Evolutionary conservation across 2,888 invertebrate genomes (phyloP).

Genomic region (Mesorhabditis spiculigera): DNA sequence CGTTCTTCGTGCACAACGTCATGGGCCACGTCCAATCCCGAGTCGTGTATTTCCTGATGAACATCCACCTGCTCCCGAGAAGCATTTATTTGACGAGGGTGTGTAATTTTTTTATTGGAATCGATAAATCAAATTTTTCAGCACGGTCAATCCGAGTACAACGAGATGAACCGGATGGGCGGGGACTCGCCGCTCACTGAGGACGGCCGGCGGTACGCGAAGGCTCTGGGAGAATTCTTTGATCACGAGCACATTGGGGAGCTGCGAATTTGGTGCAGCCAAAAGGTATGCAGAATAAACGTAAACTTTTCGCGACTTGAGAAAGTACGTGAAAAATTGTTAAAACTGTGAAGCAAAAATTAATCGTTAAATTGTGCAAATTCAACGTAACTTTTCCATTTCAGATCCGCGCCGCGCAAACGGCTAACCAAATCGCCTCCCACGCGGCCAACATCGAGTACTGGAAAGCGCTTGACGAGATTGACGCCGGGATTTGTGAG

Average conservation of each 20-base stretch:
- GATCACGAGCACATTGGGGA: slow-evolving; percentile 75
- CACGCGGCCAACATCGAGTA: slow-evolving; percentile 77
- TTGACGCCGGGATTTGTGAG: slow-evolving; percentile 72
- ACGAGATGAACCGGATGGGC: slow-evolving; percentile 85
- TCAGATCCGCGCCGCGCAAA: slow-evolving; percentile 87
- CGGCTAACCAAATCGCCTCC: slow-evolving; percentile 68
- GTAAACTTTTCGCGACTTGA: neutral
- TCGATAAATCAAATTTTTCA: slow-evolving; percentile 58
- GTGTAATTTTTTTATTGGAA: slow-evolving; percentile 15
- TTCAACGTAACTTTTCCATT: neutral
- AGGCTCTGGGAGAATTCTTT: slow-evolving; percentile 35
- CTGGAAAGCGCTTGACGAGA: slow-evolving; percentile 95
- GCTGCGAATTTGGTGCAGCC: slow-evolving; percentile 90
- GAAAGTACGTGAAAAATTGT: neutral
- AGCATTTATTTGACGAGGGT: slow-evolving; percentile 93
- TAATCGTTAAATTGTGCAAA: neutral
- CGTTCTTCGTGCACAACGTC: slow-evolving; percentile 62
- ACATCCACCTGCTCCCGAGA: slow-evolving; percentile 93
- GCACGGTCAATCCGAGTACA: slow-evolving; percentile 94
- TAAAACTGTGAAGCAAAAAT: neutral
- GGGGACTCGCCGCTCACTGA: slow-evolving; percentile 85
- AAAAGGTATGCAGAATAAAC: slow-evolving; percentile 62
- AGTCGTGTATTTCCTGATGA: slow-evolving; percentile 98
- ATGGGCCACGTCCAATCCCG: slow-evolving; percentile 85
- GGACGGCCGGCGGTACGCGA: slow-evolving; percentile 65